Evolutionary conservation across 2,113 vertebrate genomes (phyloP).

Genomic region (Cryptotis parvus): DNA sequence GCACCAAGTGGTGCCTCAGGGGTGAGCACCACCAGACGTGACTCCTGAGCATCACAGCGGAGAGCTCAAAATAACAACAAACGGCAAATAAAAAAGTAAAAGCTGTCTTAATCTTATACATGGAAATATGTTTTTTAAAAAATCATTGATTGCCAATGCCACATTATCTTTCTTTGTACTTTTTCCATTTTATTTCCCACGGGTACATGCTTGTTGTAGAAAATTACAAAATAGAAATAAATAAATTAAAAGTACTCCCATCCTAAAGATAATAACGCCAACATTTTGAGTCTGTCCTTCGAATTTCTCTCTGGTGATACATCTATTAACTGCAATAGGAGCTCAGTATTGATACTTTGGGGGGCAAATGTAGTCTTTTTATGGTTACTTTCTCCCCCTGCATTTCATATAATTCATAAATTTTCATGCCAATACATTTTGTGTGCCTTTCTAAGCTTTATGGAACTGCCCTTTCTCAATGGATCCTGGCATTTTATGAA

Average conservation of each 20-base stretch:
- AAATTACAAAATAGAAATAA: slow-evolving; percentile 32
- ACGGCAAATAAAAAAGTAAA: no score
- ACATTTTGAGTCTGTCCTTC: not conserved
- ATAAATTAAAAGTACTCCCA: not conserved
- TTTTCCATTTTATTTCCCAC: not conserved
- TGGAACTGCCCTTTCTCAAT: no score
- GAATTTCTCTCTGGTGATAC: not conserved
- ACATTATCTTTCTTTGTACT: not conserved
- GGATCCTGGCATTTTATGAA: not conserved
- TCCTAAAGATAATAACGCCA: not conserved
- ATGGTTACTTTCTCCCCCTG: not conserved
- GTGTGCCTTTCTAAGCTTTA: not conserved
- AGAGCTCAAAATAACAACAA: not conserved
- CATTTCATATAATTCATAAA: not conserved
- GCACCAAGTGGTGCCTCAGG: no score
- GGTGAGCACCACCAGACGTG: not conserved
- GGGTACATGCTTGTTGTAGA: not conserved
- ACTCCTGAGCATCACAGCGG: not conserved
- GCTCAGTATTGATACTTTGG: not conserved
- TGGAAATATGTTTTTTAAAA: slow-evolving; percentile 6
- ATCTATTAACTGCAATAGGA: not conserved
- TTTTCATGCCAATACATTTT: not conserved
- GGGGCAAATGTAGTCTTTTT: not conserved
- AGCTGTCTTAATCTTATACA: not conserved
- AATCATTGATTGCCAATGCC: not conserved